A percentile compares a stretch with the other conserved stretches of the same genome.
Conservation (phyloP, 2,797 vertebrate species). For the Pogonophryne albipinna region DNA sequence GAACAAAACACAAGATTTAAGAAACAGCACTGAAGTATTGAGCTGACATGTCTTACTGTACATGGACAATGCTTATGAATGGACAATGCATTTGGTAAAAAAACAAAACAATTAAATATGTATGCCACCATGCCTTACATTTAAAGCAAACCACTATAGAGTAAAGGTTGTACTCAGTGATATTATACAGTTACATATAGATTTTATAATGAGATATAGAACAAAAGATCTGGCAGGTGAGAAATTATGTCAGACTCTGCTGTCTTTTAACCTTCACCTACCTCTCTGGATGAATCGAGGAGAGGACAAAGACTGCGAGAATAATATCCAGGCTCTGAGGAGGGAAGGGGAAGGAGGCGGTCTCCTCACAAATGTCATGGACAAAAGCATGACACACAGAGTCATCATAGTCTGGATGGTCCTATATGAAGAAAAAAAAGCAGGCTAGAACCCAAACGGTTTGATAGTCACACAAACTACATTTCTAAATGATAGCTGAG, state of each 20-base stretch:
- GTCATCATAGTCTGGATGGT: slow-evolving; percentile 87
- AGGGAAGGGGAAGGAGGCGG: slow-evolving; percentile 89
- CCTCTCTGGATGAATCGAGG: slow-evolving; percentile 92
- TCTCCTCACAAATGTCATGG: slow-evolving; percentile 89
- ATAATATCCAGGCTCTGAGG: slow-evolving; percentile 89
- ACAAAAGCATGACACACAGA: slow-evolving; percentile 89
- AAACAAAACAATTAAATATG: neutral
- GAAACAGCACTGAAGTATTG: neutral
- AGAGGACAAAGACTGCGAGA: slow-evolving; percentile 94
- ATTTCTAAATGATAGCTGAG: neutral
- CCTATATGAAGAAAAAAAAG: slow-evolving; percentile 75
- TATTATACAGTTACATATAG: neutral
- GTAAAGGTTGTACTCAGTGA: neutral
- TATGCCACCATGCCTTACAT: neutral
- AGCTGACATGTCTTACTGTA: neutral
- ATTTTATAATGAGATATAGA: slow-evolving; percentile 27
- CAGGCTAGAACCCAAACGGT: neutral
- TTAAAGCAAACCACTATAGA: neutral
- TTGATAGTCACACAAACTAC: slow-evolving; percentile 6
- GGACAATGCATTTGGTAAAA: neutral
- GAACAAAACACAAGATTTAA: neutral
- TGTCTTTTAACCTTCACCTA: slow-evolving; percentile 85
- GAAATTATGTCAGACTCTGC: slow-evolving; percentile 73
- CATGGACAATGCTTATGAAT: neutral
- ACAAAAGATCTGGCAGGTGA: slow-evolving; percentile 48